These are phyloP conservation scores for Choristoneura fumiferana DNA, from an alignment of 1,140 invertebrate genomes.

Conservation along the genomic window DNA sequence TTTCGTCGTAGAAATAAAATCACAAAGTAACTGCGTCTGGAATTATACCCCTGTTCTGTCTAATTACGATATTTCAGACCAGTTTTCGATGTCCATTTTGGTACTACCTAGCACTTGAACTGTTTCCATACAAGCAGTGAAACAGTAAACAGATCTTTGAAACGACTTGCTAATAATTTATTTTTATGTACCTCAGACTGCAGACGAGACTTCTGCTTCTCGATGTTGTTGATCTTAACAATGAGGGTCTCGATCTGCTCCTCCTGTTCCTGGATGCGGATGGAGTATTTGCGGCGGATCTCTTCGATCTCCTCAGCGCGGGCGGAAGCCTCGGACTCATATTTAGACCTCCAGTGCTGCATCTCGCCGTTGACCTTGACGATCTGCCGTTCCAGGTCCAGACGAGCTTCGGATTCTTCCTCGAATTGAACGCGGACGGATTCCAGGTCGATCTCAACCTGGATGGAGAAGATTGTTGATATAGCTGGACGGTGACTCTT, in stretches of 20 bases:
- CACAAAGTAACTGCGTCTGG: too few relatives aligned
- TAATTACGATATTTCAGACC: too few relatives aligned
- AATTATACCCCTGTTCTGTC: too few relatives aligned
- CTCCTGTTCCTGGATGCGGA: conserved; percentile 96
- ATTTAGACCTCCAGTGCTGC: conserved; percentile 93
- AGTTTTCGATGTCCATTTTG: too few relatives aligned
- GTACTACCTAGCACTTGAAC: too few relatives aligned
- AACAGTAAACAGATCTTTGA: too few relatives aligned
- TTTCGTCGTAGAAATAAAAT: too few relatives aligned
- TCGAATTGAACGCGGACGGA: conserved; percentile 95
- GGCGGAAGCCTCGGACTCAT: conserved; percentile 92
- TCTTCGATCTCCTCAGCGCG: conserved; percentile 96
- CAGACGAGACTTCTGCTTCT: conserved; percentile 97
- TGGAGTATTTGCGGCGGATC: conserved; percentile 93
- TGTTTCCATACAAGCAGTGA: too few relatives aligned
- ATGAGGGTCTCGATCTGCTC: conserved; percentile 96
- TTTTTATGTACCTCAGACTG: conserved; percentile 97
- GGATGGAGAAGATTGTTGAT: too few relatives aligned
- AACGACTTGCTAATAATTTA: too few relatives aligned
- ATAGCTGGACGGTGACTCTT: too few relatives aligned
- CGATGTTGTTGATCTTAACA: conserved; percentile 94
- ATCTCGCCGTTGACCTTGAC: conserved; percentile 94
- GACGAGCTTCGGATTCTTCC: conserved; percentile 96
- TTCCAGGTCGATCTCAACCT: conserved; percentile 95
- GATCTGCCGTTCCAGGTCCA: conserved; percentile 96